Percentiles rank a stretch among this genome's conserved stretches.
phyloP scores from a whole-genome alignment of 2,113 vertebrate species.

The Ochotona curzoniae region DNA sequence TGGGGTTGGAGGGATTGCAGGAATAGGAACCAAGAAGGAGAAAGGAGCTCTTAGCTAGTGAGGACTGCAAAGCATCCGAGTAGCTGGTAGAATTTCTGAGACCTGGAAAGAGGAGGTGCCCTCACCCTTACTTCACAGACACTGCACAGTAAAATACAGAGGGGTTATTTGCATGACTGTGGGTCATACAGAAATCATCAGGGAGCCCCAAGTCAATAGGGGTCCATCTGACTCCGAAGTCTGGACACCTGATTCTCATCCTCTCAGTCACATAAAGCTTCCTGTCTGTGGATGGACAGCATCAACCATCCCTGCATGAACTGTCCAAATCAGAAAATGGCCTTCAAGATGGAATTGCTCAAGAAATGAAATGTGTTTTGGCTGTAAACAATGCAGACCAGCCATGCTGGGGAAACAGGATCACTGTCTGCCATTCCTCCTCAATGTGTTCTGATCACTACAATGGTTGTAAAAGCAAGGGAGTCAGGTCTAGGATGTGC shows the following conservation, averaged over 20 bases:
- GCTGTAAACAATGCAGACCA: background rate
- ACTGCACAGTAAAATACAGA: background rate
- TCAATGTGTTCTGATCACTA: background rate
- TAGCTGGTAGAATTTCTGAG: background rate
- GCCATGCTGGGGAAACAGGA: background rate
- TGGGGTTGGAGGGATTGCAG: background rate
- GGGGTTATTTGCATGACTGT: background rate
- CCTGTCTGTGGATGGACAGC: no score
- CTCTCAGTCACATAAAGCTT: background rate
- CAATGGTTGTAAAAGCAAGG: background rate
- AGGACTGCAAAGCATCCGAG: no score
- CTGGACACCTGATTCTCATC: background rate
- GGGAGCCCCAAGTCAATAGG: background rate
- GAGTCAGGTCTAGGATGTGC: background rate
- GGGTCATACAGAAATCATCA: background rate
- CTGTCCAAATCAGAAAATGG: background rate
- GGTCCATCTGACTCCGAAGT: background rate
- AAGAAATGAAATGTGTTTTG: background rate
- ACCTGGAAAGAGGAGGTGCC: background rate
- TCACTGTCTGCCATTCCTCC: background rate
- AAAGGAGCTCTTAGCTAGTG: background rate
- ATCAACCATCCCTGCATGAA: background rate
- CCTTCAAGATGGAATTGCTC: background rate
- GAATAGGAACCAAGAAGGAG: background rate
- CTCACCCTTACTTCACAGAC: background rate